Base-by-base conservation (phyloP, 2,113 vertebrate genomes). In the Strix aluco region DNA sequence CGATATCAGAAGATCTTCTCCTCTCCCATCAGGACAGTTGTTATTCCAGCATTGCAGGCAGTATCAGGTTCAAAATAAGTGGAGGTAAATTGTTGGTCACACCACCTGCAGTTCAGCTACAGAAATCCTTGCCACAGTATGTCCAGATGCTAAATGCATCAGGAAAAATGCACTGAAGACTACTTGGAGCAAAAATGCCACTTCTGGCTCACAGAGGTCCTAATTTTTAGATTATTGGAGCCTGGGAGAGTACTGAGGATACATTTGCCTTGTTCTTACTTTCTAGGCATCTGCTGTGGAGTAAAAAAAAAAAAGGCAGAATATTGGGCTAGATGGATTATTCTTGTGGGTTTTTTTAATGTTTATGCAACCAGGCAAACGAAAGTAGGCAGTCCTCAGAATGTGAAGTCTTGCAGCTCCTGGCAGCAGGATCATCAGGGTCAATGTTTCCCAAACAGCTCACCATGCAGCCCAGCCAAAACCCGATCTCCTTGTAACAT, bases 341-440 rank as follows among this genome's bases (percentile, higher is more conserved):
- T 26, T 72, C 11, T n/a, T 42, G 22, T 17, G 13, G 13, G 0
- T 0, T 8, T 54, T 74, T 54, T 84, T 59, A 52, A 69, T 3
- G 3, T 36, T 34, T 23, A 70, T 49, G 32, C 21, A 77, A 54
- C 3, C 25, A 72, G 23, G 67, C 20, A 88, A 73, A 77, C 88
- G 51, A 44, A 84, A 63, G 27, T 29, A 49, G 38, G 22, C 27
- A 52, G 47, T 34, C 38, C 15, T 86, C 34, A 81, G 42, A 81
- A 77, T 11, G 34, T 14, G 32, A 88, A 74, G 36, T 44, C 82
- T 93, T 80, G 75, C 46, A 83, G 26, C 27, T 81, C 47, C 72
- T 86, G 40, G 38, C 47, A 92, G 59, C 30, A 81, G 52, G 19
- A 78, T 46, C 29, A 70, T 62, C 46, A 77, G 11, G 34, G 36